These are phyloP conservation scores for Rhabditoides inermis DNA, from an alignment of 2,888 invertebrate genomes.

Conservation along the genomic window DNA sequence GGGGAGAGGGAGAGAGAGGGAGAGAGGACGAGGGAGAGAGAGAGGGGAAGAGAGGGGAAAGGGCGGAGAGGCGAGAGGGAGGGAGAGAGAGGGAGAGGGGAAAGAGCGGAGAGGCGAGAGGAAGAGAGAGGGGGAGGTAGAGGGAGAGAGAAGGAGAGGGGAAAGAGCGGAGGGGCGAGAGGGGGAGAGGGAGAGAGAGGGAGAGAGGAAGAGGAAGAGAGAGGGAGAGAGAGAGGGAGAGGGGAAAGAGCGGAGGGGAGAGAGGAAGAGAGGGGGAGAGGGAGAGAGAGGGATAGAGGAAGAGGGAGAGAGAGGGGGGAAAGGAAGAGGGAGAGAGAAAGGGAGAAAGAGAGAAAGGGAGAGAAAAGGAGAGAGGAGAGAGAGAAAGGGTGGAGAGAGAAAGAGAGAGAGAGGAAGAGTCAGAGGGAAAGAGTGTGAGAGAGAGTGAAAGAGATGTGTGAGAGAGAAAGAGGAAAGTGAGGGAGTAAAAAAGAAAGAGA, in stretches of 20 bases:
- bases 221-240: not conserved
- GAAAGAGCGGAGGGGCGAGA: not conserved
- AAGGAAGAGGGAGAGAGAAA: not conserved
- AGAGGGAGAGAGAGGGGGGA: not conserved
- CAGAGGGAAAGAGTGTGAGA: not conserved
- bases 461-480: not conserved
- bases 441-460: not conserved
- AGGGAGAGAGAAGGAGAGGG: not conserved
- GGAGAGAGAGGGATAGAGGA: not conserved
- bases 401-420: not conserved
- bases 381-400: not conserved
- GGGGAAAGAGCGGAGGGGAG: not conserved
- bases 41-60: too few species aligned
- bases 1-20: too few species aligned
- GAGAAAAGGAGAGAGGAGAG: not conserved
- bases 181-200: not conserved
- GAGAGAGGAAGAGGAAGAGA: not conserved
- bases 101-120: too few species aligned
- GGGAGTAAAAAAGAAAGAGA: constrained; percentile 1
- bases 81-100: too few species aligned
- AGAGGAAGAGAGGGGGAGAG: not conserved
- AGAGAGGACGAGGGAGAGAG: too few species aligned
- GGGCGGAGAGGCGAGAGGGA: too few species aligned
- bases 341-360: not conserved
- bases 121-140: too few species aligned